phyloP scores from a whole-genome alignment of 1,140 invertebrate genomes.

The Archivesica marissinica region DNA sequence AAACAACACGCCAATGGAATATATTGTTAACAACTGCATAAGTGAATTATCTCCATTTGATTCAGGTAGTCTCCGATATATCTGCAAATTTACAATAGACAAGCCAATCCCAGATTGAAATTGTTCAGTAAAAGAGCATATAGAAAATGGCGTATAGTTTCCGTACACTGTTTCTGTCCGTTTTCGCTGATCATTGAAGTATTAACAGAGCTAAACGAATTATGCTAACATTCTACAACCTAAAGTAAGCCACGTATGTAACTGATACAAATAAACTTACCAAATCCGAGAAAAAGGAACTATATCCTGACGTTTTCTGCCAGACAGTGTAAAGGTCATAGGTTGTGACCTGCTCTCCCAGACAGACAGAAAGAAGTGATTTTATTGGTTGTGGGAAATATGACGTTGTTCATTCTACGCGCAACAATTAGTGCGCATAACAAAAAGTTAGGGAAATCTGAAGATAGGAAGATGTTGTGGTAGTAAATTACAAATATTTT shows the following conservation, averaged over 20 bases:
- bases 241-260: no score
- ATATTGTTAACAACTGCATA: no score
- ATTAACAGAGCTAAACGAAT: no score
- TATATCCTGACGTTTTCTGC: slow-evolving; percentile 54
- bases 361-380: slow-evolving; percentile 65
- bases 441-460: background rate
- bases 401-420: slow-evolving; percentile 63
- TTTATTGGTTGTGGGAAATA: slow-evolving; percentile 77
- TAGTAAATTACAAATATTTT: no score
- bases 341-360: slow-evolving; percentile 81
- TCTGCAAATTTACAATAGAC: no score
- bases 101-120: background rate
- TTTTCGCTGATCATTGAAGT: no score
- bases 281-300: slow-evolving; percentile 28
- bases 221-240: no score
- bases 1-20: no score
- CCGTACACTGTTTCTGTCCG: no score
- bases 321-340: slow-evolving; percentile 83
- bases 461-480: no score
- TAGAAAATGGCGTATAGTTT: slow-evolving; percentile 16
- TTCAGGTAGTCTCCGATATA: no score
- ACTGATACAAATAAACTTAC: slow-evolving; percentile 20
- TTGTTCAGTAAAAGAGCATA: background rate
- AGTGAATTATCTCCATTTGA: no score
- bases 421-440: slow-evolving; percentile 45